A percentile compares a stretch with the other conserved stretches of the same genome.
Evolutionary conservation across 2,113 vertebrate species (phyloP).

Genomic region (Brevimyrus niger): DNA sequence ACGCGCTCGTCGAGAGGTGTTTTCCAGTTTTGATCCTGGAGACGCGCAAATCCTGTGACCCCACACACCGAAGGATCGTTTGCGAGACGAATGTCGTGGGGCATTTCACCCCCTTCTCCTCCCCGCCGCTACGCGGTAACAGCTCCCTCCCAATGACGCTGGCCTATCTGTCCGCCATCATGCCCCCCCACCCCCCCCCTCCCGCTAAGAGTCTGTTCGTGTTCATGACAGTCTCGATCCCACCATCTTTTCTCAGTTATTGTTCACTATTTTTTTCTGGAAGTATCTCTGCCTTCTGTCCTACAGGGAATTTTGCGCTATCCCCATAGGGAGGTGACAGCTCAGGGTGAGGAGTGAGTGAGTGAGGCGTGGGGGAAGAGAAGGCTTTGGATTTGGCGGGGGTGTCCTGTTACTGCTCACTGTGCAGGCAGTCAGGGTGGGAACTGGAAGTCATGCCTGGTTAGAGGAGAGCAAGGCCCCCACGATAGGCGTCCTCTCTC

Average conservation of each 20-base stretch:
- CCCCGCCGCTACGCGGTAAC: neutral
- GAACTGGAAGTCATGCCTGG: neutral
- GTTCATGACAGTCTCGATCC: neutral
- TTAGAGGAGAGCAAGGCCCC: neutral
- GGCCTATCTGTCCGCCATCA: neutral
- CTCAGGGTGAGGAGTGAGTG: neutral
- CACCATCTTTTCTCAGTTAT: neutral
- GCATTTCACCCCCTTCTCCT: neutral
- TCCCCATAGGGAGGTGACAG: neutral
- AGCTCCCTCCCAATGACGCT: neutral
- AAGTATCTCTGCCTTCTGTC: neutral
- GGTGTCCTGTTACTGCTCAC: neutral
- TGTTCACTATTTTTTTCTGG: neutral
- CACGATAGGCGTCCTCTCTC: neutral
- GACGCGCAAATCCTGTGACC: neutral
- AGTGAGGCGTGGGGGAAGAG: neutral
- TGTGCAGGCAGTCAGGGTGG: neutral
- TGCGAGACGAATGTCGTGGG: neutral
- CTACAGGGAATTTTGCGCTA: neutral
- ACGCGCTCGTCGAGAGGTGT: neutral
- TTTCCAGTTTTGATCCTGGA: neutral
- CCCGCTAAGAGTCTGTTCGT: neutral
- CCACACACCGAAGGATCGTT: neutral
- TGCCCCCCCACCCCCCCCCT: neutral
- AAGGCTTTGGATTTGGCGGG: neutral